phyloP scores from a whole-genome alignment of 2,113 vertebrate species.

The Theristicus caerulescens region DNA sequence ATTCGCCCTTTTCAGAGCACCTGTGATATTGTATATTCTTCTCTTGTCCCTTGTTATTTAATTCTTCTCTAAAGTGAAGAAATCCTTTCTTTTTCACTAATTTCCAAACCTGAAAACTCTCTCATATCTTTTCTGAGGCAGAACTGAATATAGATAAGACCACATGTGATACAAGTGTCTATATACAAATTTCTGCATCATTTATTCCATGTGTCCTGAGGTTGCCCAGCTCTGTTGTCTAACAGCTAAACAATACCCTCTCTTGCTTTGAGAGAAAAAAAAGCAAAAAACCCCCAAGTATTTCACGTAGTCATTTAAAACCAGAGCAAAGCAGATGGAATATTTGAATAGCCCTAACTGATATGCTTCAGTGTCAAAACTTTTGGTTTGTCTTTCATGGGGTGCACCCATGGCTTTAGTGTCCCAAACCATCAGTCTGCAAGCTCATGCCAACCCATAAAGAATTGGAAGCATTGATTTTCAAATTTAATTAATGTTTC shows the following conservation, averaged over 20 bases:
- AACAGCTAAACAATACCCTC: background rate
- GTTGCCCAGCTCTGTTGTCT: background rate
- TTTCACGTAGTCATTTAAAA: slow-evolving; percentile 12
- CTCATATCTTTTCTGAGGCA: background rate
- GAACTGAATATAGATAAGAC: background rate
- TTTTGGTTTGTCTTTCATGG: background rate
- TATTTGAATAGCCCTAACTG: background rate
- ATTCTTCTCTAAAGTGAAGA: background rate
- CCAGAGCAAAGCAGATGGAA: background rate
- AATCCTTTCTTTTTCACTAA: background rate
- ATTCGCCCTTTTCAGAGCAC: background rate
- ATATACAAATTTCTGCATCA: background rate
- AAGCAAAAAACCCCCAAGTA: background rate
- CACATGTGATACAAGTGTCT: background rate
- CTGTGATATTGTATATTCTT: background rate
- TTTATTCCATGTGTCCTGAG: background rate
- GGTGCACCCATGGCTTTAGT: background rate
- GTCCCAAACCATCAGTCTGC: background rate
- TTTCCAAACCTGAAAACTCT: background rate
- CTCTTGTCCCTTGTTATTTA: background rate
- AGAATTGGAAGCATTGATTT: slow-evolving; percentile 1
- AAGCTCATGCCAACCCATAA: background rate
- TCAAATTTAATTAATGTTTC: slow-evolving; percentile 1
- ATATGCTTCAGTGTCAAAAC: background rate
- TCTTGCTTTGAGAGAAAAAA: background rate